Evolutionary conservation across 2,113 vertebrate species (phyloP), one percentile per base, ranked within the genome.

Genomic region (Gadus macrocephalus): DNA sequence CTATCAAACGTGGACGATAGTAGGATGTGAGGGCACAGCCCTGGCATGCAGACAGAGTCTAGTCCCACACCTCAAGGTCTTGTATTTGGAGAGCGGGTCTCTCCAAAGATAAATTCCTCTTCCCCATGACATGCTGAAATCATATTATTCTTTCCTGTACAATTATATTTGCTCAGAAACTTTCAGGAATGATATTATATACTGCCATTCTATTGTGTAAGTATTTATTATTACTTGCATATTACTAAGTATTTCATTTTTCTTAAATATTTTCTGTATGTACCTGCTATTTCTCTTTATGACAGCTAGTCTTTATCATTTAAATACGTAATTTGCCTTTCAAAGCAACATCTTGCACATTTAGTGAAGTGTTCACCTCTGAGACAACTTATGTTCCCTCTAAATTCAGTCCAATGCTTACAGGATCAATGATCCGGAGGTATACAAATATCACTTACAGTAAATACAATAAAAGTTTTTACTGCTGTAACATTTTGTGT

Each of bases 221-320:
- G 9, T 49, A 62, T 53, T 9, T 35, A 63, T 53, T 16, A 75
- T 80, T 72, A 62, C 20, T 14, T 58, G 28, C 20, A 42, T 68
- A 53, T 73, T 64, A 25, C 62, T 84, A 78, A 64, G 68, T 79
- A 20, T 75, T 78, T 53, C 78, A 58, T 75, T 70, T 49, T 62
- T 66, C 38, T 62, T 69, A 61, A 28, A 72, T 68, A 2, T 3
- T 35, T 42, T 38, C 28, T 20, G 59, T 49, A 49, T 1, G 7
- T 49, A 62, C 15, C 49, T 64, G 53, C 7, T 20, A 15, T 15
- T 66, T 70, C 56, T 64, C 31, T 63, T 59, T 59, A 55, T 8
- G 16, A 3, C 3, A 55, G 53, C 53, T 55, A 55, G 53, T 64
- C 71, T 31, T 31, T 31, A 31, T 31, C 31, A 4, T 31, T 31